These are phyloP conservation scores for Falcaria lacertinaria DNA, from an alignment of 2,888 invertebrate genomes.

Conservation along the genomic window DNA sequence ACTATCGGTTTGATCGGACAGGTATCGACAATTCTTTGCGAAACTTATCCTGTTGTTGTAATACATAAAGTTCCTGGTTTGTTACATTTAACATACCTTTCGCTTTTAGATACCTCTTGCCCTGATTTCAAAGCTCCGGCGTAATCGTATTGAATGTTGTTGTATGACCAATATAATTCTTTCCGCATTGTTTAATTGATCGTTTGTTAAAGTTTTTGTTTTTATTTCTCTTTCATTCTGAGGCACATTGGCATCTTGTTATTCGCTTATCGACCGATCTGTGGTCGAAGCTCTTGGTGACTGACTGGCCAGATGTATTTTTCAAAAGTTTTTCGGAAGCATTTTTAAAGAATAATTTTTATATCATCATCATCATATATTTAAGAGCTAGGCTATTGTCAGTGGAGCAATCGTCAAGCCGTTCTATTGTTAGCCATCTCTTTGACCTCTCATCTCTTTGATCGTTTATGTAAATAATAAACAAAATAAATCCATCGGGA, in stretches of 20 bases:
- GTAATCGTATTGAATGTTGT: background rate
- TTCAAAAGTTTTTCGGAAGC: too few relatives aligned
- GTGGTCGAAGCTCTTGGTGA: too few relatives aligned
- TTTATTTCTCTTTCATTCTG: background rate
- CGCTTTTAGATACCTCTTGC: constrained; percentile 7
- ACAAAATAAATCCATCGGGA: too few relatives aligned
- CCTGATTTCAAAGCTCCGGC: constrained; percentile 5
- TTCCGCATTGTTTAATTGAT: background rate
- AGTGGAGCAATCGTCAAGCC: too few relatives aligned
- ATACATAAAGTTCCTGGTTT: constrained; percentile 35
- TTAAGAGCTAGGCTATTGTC: too few relatives aligned
- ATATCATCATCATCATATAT: too few relatives aligned
- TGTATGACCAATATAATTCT: background rate
- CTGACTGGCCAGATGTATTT: too few relatives aligned
- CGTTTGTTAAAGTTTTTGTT: background rate
- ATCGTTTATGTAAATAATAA: too few relatives aligned
- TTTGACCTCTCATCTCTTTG: too few relatives aligned
- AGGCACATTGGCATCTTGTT: too few relatives aligned
- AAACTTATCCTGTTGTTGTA: constrained; percentile 33
- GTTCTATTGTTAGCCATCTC: too few relatives aligned
- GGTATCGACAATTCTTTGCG: constrained; percentile 32
- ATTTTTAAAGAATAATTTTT: too few relatives aligned
- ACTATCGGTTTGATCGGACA: constrained; percentile 20
- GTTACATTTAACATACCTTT: constrained; percentile 26
- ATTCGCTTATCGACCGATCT: background rate